A percentile compares a stretch with the other conserved stretches of the same genome.
These are phyloP conservation scores for Sphaerophoria rueppellii DNA, from an alignment of 2,888 invertebrate species.

Conservation along the genomic window DNA sequence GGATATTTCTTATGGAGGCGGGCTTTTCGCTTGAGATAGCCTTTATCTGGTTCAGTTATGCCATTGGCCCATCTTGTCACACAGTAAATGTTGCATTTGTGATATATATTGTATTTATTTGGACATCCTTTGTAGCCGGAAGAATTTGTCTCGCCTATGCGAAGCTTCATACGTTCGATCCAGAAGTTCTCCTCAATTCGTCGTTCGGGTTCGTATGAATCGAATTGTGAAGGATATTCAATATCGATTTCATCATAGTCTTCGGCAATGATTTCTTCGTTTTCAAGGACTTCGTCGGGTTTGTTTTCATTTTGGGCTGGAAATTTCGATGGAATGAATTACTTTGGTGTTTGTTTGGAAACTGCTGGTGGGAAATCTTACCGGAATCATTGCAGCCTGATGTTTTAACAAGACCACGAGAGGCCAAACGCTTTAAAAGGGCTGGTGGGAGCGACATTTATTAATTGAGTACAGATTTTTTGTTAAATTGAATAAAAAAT, in stretches of 20 bases:
- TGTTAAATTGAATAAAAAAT: neutral
- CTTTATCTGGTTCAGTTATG: conserved; percentile 87
- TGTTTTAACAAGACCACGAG: conserved; percentile 87
- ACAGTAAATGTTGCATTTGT: conserved; percentile 95
- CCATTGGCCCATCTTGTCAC: conserved; percentile 93
- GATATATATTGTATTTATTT: conserved; percentile 97
- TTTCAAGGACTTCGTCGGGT: conserved; percentile 78
- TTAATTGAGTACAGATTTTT: no score
- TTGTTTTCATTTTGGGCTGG: conserved; percentile 67
- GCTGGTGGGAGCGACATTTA: conserved; percentile 95
- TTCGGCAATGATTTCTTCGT: conserved; percentile 96
- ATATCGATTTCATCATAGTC: conserved; percentile 89
- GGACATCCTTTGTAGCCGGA: conserved; percentile 91
- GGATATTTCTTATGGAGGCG: conserved; percentile 92
- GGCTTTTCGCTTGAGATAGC: conserved; percentile 89
- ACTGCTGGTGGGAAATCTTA: conserved; percentile 38
- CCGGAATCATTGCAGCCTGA: conserved; percentile 44
- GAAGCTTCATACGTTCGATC: conserved; percentile 83
- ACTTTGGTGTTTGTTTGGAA: neutral
- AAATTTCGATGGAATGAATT: conserved; percentile 62
- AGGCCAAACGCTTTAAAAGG: conserved; percentile 92
- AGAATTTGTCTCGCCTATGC: conserved; percentile 81
- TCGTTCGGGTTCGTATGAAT: conserved; percentile 82
- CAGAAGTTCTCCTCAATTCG: conserved; percentile 79
- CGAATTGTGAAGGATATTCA: conserved; percentile 83